Conservation (phyloP, 1,140 invertebrate genomes). For the Drosophila carrolli region DNA sequence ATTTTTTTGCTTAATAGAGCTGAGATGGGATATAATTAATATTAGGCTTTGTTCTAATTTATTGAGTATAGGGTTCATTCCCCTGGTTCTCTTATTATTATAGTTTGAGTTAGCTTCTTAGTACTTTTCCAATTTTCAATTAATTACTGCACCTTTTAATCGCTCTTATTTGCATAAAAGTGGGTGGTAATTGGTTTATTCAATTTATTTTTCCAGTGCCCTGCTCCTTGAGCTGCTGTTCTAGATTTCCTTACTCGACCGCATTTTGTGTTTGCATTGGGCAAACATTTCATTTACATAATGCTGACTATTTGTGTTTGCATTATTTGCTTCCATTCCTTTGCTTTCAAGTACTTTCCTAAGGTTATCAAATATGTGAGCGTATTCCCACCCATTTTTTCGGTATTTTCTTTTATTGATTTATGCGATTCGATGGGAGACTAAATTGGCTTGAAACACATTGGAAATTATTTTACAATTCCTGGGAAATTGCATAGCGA, state of each 20-base stretch:
- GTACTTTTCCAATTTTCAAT: background rate
- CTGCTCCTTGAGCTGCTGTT: constrained; percentile 31
- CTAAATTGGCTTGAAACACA: constrained; percentile 32
- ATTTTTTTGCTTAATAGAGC: too few species aligned
- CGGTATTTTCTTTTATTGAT: constrained; percentile 57
- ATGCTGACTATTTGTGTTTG: constrained; percentile 73
- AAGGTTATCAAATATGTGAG: constrained; percentile 48
- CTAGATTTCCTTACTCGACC: constrained; percentile 50
- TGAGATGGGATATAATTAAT: too few species aligned
- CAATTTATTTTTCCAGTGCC: constrained; percentile 28
- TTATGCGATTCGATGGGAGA: constrained; percentile 44
- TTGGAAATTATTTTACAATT: constrained; percentile 34
- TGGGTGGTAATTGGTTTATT: constrained; percentile 22
- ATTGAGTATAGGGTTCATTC: too few species aligned
- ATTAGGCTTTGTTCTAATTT: too few species aligned
- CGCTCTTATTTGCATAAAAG: constrained; percentile 4
- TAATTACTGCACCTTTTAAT: constrained; percentile 1
- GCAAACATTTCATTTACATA: constrained; percentile 81
- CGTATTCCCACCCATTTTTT: constrained; percentile 13
- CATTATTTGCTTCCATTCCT: constrained; percentile 54
- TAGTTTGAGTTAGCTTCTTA: too few species aligned
- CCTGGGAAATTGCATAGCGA: constrained; percentile 7
- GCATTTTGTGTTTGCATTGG: constrained; percentile 64
- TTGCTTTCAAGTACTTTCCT: constrained; percentile 11
- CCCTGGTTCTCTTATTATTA: too few species aligned